Percentiles rank a stretch among this genome's conserved stretches.
These are phyloP conservation scores for Ia io DNA, from an alignment of 2,113 vertebrate species.

Conservation along the genomic window DNA sequence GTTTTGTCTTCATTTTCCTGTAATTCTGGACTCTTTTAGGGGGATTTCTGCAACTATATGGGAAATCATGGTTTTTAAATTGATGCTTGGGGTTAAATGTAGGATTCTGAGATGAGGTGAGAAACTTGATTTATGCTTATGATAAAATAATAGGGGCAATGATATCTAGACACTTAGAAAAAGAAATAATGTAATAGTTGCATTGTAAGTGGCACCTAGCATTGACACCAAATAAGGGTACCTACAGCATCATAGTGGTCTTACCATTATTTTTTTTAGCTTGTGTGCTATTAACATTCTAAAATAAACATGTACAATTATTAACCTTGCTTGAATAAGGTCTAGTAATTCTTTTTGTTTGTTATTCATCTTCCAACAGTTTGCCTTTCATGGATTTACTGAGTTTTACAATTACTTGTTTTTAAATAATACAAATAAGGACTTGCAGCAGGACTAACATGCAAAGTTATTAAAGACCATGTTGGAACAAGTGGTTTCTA, in stretches of 20 bases:
- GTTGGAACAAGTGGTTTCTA: conserved; percentile 37
- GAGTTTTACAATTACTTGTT: conserved; percentile 21
- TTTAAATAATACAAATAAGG: conserved; percentile 43
- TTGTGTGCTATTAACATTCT: conserved; percentile 29
- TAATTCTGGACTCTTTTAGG: neutral
- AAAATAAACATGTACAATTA: conserved; percentile 25
- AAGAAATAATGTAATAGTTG: neutral
- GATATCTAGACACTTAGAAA: neutral
- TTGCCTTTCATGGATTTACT: conserved; percentile 41
- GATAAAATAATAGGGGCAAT: neutral
- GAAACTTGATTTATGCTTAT: neutral
- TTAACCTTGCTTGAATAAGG: conserved; percentile 10
- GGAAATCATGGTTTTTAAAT: neutral
- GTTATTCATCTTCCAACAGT: neutral
- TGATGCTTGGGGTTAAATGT: neutral
- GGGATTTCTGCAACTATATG: conserved; percentile 2
- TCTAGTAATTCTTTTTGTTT: neutral
- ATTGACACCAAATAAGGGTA: conserved; percentile 2
- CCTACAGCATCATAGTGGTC: neutral
- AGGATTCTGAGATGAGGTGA: conserved; percentile 27
- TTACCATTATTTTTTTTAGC: neutral
- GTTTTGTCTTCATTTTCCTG: conserved; percentile 2
- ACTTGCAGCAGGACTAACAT: neutral
- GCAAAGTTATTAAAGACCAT: conserved; percentile 46
- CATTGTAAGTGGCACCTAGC: conserved; percentile 6